Evolutionary conservation across 92 coral and sea anemone genomes (phyloP), one percentile per base, ranked within the genome.

Genomic region (Palythoa caribaeorum): DNA sequence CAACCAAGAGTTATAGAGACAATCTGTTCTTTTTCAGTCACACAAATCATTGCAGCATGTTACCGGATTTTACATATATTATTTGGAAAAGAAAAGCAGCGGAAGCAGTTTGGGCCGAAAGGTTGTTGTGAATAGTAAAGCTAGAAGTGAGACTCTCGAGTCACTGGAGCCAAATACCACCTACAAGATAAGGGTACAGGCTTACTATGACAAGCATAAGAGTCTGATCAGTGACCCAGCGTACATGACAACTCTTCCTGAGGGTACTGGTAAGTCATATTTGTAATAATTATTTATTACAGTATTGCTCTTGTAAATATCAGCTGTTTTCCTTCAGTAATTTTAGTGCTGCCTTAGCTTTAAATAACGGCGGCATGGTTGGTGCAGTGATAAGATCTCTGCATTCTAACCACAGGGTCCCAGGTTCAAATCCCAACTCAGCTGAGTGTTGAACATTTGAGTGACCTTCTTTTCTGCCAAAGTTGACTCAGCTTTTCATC

Each of bases 121-220:
- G 78, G 80, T 78, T 7, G 87, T 86, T 12, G 71, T 59, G 35
- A 63, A 80, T 51, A 72, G 80, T 59, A 57, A 69, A 59, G 89
- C 90, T 7, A 79, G 48, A 16, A 70, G 77, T 13, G 77, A 91
- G 50, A 53, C 77, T 5, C 91, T 97, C 38, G 65, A 54, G 37
- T 92, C 76, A 3, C 92, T 97, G 51, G 89, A 96, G 71, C 90
- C 94, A 9, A 95, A 96, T 40, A 93, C 96, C 9, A 94, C 81
- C 65, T 97, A 97, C 90, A 87, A 59, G 54, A 91, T 97, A 57
- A 83, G 84, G 54, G 92, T 95, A 38, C 93, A 91, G 62, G 88
- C 91, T n/a, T 89, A 83, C 68, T 91, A 59, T 74, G 63, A 87
- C 37, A 63, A 81, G 6, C 59, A 87, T 77, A 85, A 65, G 78